Evolutionary conservation across 2,113 vertebrate species (phyloP).

Genomic region (Petrocephalus microphthalmus): DNA sequence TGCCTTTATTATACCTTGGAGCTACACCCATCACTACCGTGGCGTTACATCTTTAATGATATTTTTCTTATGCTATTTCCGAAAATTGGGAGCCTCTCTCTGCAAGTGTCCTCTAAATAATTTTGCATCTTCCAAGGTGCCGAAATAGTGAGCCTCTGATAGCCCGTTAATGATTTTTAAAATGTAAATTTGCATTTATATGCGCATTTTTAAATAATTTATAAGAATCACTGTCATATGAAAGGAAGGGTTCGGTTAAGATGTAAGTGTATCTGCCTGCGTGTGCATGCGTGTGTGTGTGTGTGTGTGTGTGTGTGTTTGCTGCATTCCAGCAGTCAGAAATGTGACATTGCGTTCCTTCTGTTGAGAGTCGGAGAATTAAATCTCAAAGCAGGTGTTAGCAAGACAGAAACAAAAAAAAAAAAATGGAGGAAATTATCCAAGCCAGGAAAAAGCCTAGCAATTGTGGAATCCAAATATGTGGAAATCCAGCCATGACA

Average conservation of each 20-base stretch:
- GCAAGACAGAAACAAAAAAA: neutral
- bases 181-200: neutral
- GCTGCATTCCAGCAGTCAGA: neutral
- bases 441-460: neutral
- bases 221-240: neutral
- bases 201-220: neutral
- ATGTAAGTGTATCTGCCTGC: neutral
- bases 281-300: neutral
- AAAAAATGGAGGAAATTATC: neutral
- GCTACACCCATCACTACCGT: neutral
- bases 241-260: neutral
- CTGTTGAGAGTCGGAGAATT: neutral
- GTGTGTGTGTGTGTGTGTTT: neutral
- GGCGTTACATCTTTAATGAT: neutral
- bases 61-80: neutral
- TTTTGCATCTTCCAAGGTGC: neutral
- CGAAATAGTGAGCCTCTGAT: neutral
- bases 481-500: neutral
- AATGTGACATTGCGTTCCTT: neutral
- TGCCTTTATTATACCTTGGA: neutral
- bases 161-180: neutral
- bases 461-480: neutral
- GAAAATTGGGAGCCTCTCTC: neutral
- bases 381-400: constrained; percentile 9
- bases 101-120: neutral